Conservation (phyloP, 2,888 invertebrate species). For the Cataglyphis cursor region DNA sequence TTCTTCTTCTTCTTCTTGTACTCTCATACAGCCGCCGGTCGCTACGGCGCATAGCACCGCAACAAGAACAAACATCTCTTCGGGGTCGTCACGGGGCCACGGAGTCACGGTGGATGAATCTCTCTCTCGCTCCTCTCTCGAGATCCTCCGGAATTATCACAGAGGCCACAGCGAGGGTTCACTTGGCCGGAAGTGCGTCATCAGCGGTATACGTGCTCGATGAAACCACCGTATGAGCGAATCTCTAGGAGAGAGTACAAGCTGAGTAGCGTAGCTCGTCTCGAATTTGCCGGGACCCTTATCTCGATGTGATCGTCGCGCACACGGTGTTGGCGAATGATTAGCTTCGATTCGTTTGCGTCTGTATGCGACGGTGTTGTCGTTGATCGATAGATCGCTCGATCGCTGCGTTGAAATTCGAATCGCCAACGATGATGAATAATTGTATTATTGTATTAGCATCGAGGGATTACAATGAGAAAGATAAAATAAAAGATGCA, state of each 20-base stretch:
- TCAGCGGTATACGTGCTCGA: constrained; percentile 76
- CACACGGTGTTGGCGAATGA: constrained; percentile 42
- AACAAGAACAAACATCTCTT: constrained; percentile 84
- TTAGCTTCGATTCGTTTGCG: constrained; percentile 48
- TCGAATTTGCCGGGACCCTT: constrained; percentile 34
- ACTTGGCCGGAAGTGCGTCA: constrained; percentile 82
- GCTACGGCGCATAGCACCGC: constrained; percentile 75
- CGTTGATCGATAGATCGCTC: constrained; percentile 50
- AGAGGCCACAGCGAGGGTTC: constrained; percentile 79
- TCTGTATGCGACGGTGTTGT: constrained; percentile 38
- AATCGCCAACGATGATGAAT: constrained; percentile 35
- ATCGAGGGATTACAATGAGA: background rate
- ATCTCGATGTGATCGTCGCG: constrained; percentile 42
- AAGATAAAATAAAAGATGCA: constrained; percentile 2
- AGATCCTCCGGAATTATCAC: constrained; percentile 82
- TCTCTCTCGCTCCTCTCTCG: constrained; percentile 76
- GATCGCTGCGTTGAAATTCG: constrained; percentile 14
- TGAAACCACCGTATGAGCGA: constrained; percentile 65
- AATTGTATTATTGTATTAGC: constrained; percentile 50
- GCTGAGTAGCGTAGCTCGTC: constrained; percentile 8
- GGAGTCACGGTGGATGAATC: constrained; percentile 83
- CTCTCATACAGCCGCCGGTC: constrained; percentile 65
- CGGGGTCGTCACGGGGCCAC: constrained; percentile 85
- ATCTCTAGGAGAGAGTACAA: constrained; percentile 22
- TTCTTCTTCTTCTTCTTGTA: constrained; percentile 56